These are phyloP conservation scores for Nymphalis io DNA, from an alignment of 1,140 invertebrate genomes.

Conservation along the genomic window DNA sequence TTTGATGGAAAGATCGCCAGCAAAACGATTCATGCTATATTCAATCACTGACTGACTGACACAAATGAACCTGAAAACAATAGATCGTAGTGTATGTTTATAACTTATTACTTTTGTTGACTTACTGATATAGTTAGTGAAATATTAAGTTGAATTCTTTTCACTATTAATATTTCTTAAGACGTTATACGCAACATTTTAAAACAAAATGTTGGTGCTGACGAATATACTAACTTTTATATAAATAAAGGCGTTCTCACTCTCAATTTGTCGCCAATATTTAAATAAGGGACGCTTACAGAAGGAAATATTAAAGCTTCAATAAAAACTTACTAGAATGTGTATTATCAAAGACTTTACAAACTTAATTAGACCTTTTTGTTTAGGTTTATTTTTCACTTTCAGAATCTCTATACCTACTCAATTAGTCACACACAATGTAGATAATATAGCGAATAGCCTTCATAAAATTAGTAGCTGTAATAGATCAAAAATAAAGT, in stretches of 20 bases:
- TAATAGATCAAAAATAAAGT: too few species aligned
- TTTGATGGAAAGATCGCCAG: neutral
- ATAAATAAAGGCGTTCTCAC: neutral
- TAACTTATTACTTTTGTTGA: neutral
- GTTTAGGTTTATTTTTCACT: constrained; percentile 27
- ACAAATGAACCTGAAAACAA: neutral
- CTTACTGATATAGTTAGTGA: neutral
- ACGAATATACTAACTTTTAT: constrained; percentile 22
- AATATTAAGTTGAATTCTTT: neutral
- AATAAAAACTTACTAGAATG: constrained; percentile 9
- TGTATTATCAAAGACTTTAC: constrained; percentile 4
- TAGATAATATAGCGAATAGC: constrained; percentile 14
- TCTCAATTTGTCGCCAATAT: neutral
- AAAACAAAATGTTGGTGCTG: constrained; percentile 10
- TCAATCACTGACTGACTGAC: too few species aligned
- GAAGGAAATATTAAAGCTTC: neutral
- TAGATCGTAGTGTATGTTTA: neutral
- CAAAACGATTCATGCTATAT: neutral
- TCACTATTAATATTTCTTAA: neutral
- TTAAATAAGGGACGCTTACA: neutral
- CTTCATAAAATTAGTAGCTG: too few species aligned
- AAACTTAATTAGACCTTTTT: constrained; percentile 32
- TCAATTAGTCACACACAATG: constrained; percentile 20
- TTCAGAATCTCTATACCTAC: constrained; percentile 16
- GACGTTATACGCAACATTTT: constrained; percentile 21